Base-by-base conservation (phyloP, 2,888 invertebrate species). In the Chrysomela aeneicollis region DNA sequence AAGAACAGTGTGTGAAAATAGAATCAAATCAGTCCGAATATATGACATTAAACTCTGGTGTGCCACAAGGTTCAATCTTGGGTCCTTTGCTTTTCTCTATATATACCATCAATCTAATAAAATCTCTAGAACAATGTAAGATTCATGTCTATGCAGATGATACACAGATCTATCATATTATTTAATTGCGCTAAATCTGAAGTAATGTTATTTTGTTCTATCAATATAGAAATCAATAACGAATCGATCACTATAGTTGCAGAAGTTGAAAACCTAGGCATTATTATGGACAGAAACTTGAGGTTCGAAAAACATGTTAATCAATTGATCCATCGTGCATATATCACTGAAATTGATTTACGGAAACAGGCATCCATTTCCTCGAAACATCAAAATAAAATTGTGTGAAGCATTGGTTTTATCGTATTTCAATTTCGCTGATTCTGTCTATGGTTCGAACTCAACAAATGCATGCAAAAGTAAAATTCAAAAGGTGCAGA, bases 121-220 rank as follows among this genome's bases (percentile, higher is more conserved):
- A 49, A 49, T 49, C 49, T 21, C 15, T 49, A 49, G 49, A 49
- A 49, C 49, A 49, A 49, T 49, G 49, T 49, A 17, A 49, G 49
- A 49, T 49, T 49, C 18, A 49, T 17, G 18, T 17, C 3, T 49
- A 49, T 17, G 49, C n/a, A n/a, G n/a, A n/a, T n/a, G n/a, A n/a
- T n/a, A n/a, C n/a, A n/a, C n/a, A n/a, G n/a, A n/a, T n/a, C n/a
- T n/a, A n/a, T n/a, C n/a, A n/a, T 51, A 51, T 6, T 51, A 21
- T 19, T 51, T 8, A 51, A 51, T 22, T 21, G 21, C n/a, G 51
- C 22, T 3, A 21, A 21, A 51, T 51, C 51, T 21, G n/a, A 51
- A 9, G 19, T 51, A 5, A 51, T 51, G 19, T 10, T 51, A 22
- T 51, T 51, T 4, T 21, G n/a, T 21, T 26, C 22, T 19, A 22